Conservation (phyloP, 2,888 invertebrate species). For the Ennomos quercinarius region DNA sequence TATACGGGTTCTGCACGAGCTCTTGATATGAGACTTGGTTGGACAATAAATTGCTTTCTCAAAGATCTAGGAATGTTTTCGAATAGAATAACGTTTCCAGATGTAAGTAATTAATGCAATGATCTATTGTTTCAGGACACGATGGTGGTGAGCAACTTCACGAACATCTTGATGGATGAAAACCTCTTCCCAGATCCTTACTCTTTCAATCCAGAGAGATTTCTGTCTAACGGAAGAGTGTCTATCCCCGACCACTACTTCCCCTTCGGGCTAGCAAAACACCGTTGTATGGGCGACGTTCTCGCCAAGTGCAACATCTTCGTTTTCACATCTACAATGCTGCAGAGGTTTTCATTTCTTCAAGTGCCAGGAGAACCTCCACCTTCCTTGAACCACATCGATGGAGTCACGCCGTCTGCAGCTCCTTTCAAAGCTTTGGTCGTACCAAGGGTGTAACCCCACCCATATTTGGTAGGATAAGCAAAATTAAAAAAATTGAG, state of each 20-base stretch:
- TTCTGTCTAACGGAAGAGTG: constrained; percentile 87
- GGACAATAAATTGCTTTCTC: too few species aligned
- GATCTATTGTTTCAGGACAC: constrained; percentile 85
- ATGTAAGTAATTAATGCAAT: neutral
- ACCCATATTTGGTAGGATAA: neutral
- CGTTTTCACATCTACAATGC: constrained; percentile 89
- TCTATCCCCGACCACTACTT: constrained; percentile 88
- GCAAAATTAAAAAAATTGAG: too few species aligned
- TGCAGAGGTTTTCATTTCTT: constrained; percentile 90
- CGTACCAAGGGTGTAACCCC: constrained; percentile 67
- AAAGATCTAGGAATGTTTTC: too few species aligned
- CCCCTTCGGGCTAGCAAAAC: constrained; percentile 92
- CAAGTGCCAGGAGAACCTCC: constrained; percentile 87
- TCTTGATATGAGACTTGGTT: too few species aligned
- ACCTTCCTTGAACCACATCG: constrained; percentile 88
- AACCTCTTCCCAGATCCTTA: constrained; percentile 89
- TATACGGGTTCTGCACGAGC: too few species aligned
- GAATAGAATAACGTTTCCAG: too few species aligned
- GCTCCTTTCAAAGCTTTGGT: constrained; percentile 89
- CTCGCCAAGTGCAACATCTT: constrained; percentile 92
- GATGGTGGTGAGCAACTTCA: constrained; percentile 91
- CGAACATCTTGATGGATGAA: constrained; percentile 89
- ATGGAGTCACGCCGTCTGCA: constrained; percentile 92
- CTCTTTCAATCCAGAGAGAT: constrained; percentile 91
- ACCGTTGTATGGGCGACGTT: constrained; percentile 92